A percentile compares a stretch with the other conserved stretches of the same genome.
phyloP scores from a whole-genome alignment of 2,113 vertebrate species.

The Neolamprologus toae region DNA sequence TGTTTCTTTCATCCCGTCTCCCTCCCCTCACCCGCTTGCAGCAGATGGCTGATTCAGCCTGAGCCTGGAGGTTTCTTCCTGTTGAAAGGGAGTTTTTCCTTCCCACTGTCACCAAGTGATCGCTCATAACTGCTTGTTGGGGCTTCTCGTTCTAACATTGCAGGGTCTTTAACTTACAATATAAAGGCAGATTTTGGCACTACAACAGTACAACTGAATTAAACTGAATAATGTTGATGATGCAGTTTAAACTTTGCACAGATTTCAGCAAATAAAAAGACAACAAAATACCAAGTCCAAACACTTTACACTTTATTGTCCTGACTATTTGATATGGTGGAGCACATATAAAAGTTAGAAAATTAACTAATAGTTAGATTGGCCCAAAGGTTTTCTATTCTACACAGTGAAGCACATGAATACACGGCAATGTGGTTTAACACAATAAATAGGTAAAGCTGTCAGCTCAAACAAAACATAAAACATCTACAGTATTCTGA shows the following conservation, averaged over 20 bases:
- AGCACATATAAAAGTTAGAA: conserved; percentile 63
- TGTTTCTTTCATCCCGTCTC: background rate
- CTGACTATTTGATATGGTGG: conserved; percentile 17
- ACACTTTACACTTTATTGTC: conserved; percentile 21
- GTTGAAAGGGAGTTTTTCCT: background rate
- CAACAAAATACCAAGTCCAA: background rate
- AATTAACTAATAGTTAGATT: conserved; percentile 27
- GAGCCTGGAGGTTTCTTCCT: background rate
- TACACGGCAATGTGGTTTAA: background rate
- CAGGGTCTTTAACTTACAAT: background rate
- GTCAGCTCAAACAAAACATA: background rate
- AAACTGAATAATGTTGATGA: background rate
- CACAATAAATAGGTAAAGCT: conserved; percentile 39
- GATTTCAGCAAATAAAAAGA: background rate
- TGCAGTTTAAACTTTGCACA: background rate
- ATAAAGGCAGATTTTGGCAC: background rate
- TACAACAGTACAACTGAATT: background rate
- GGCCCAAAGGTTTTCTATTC: background rate
- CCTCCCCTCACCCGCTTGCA: background rate
- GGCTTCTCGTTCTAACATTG: background rate
- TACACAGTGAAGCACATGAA: conserved; percentile 9
- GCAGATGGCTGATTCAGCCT: background rate
- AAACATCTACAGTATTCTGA: background rate
- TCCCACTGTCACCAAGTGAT: background rate
- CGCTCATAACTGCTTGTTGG: background rate